Base-by-base conservation (phyloP, 1,140 invertebrate genomes). In the Drosophila paulistorum region DNA sequence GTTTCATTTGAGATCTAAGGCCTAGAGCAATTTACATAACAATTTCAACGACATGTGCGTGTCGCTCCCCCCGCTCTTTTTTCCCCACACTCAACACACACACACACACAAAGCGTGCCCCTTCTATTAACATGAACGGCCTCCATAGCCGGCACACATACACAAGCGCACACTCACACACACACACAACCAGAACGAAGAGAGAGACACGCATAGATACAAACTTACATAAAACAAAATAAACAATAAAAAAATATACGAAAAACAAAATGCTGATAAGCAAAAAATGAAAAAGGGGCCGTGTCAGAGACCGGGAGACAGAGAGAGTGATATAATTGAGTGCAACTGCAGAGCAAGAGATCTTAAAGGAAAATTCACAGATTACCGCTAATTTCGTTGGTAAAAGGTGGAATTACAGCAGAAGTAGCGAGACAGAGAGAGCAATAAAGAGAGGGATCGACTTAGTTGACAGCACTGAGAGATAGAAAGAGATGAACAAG, bases 21-120 rank as follows among this genome's bases (percentile, higher is more conserved):
- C 17, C 45, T 51, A 23, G 35, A 48, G 45, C 11, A 13, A 45
- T 74, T 85, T 85, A 86, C 82, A 85, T 85, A 85, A 85, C 65
- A 65, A 61, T 42, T 35, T 55, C n/a, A 64, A n/a, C 39, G 37
- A 33, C 45, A 68, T 70, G 71, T 59, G 30, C 63, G 65, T 63
- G 67, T 59, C 71, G 70, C 67, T 2, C 23, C 69, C 65, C 30
- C 45, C 20, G 7, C 45, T 17, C 45, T 33, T 55, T 51, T 26
- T 42, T 39, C 17, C 60, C 39, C 30, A 41, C 35, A 48, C 39
- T 6, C 1, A 30, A 30, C 30, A 30, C 5, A 30, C 9, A 48
- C 7, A 48, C 5, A 30, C 9, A 48, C 7, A 48, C 14, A 48
- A 5, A 51, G 3, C 17, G 17, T 20, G 45, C 45, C 45, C 45